Base-by-base conservation (phyloP, 2,113 vertebrate genomes). In the Phyllostomus discolor region DNA sequence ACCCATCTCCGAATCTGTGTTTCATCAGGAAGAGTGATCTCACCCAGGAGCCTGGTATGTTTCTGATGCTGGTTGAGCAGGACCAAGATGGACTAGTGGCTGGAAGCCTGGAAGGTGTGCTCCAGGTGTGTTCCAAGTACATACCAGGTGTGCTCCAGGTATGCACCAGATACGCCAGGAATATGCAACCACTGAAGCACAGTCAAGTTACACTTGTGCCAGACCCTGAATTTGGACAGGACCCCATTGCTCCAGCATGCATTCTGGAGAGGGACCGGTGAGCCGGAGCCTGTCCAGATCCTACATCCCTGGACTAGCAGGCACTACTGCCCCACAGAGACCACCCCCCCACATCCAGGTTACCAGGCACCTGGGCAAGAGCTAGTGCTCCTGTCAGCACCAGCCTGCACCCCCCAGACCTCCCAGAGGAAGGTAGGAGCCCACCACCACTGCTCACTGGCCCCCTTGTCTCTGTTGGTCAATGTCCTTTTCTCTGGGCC, bases 381-480 rank as follows among this genome's bases (percentile, higher is more conserved):
- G 33, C 85, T 75, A 64, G 48, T 9, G 11, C 26, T 17, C 75
- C 1, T 5, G 33, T 12, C 14, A 15, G 62, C n/a, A 41, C n/a
- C 50, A 76, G 41, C 38, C 38, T 15, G 26, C 57, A 52, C 31
- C 62, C 62, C 59, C 10, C 4, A 73, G 19, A 33, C 35, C 78
- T 62, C n/a, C 50, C 0, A 2, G 14, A 33, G 48, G n/a, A 17
- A 33, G 57, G n/a, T 0, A 46, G 88, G 46, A 66, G n/a, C 38
- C 10, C 0, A 7, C 52, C 24, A 0, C 4, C 12, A 5, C 20
- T 28, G 50, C 4, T 9, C 31, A 7, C 3, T 9, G 7, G 54
- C 64, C 38, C 28, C 62, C 64, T 2, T 14, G 7, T 9, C 17
- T 5, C 57, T 66, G n/a, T 16, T 5, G 12, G 28, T 16, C 26